Evolutionary conservation across 2,888 invertebrate genomes (phyloP).

Genomic region (Beris chalybata): DNA sequence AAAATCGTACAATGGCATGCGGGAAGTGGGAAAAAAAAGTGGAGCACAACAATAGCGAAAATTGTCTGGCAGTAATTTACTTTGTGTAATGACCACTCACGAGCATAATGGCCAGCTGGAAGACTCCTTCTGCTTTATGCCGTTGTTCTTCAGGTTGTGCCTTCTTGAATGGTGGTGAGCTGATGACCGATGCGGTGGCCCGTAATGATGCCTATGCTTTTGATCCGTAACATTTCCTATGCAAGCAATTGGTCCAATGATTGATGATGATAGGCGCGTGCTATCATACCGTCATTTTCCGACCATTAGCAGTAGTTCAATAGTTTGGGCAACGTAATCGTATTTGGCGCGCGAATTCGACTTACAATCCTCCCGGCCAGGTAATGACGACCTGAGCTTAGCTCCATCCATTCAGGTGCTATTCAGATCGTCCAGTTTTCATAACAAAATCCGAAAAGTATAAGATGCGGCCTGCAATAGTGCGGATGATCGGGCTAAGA

Average conservation of each 20-base stretch:
- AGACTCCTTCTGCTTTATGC: neutral
- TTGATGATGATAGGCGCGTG: conserved; percentile 30
- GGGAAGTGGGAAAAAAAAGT: conserved; percentile 13
- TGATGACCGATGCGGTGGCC: neutral
- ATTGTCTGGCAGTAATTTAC: conserved; percentile 20
- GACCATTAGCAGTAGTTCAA: conserved; percentile 23
- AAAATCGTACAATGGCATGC: conserved; percentile 11
- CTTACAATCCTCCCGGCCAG: neutral
- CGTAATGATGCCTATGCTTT: conserved; percentile 13
- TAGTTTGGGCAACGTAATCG: conserved; percentile 21
- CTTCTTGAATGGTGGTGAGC: no score
- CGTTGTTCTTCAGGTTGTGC: no score
- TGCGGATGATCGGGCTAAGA: neutral
- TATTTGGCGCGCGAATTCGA: conserved; percentile 28
- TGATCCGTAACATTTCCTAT: conserved; percentile 17
- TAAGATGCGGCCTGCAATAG: neutral
- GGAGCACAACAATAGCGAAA: conserved; percentile 19
- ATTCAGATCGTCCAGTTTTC: no score
- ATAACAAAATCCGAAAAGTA: conserved; percentile 10
- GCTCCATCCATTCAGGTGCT: neutral
- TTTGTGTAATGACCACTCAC: conserved; percentile 14
- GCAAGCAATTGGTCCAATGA: conserved; percentile 19
- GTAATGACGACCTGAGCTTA: no score
- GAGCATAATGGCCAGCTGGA: neutral
- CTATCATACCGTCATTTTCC: conserved; percentile 27